Base-by-base conservation (phyloP, 2,888 invertebrate species). In the Galerucella nymphaeae region DNA sequence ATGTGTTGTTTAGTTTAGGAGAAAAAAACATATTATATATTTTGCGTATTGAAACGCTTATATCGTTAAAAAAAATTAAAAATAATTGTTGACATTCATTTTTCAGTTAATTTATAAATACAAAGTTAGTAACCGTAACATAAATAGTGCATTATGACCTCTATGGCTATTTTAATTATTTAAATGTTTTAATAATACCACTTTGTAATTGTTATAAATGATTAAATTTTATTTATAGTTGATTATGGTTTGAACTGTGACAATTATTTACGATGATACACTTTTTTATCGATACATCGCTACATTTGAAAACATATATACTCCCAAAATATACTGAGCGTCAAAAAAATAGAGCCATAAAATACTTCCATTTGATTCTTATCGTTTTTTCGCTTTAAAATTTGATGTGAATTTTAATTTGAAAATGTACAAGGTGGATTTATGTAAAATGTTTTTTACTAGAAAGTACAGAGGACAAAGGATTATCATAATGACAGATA, bases 111-210 rank as follows among this genome's bases (percentile, higher is more conserved):
- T 50, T 41, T 20, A 62, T 62, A 66, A 53, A 59, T 50, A 70
- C 74, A 72, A 65, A 66, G 72, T 70, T 74, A 65, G 50, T 72
- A 73, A 67, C 72, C 50, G 71, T 66, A 66, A 57, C 63, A 64
- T 59, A 38, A 59, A 59, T 59, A 59, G 13, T 70, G 66, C 50
- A 45, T 66, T 57, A 82, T 61, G 62, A 75, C 45, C 81, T 84
- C 50, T 66, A 68, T 72, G 72, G 72, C 72, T 62, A 69, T 66
- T 71, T 68, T 55, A 71, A 72, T 75, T 73, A 71, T 75, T 69
- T 62, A 72, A 74, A 72, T 66, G 59, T 71, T 62, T 67, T 72
- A 23, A 74, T 70, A 72, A 50, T 66, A 75, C 70, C 71, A 67
- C 38, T 55, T n/a, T 63, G 50, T 71, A 66, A 76, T 76, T 76